Conservation (phyloP, 2,113 vertebrate genomes). For the Malurus alboscapulatus region DNA sequence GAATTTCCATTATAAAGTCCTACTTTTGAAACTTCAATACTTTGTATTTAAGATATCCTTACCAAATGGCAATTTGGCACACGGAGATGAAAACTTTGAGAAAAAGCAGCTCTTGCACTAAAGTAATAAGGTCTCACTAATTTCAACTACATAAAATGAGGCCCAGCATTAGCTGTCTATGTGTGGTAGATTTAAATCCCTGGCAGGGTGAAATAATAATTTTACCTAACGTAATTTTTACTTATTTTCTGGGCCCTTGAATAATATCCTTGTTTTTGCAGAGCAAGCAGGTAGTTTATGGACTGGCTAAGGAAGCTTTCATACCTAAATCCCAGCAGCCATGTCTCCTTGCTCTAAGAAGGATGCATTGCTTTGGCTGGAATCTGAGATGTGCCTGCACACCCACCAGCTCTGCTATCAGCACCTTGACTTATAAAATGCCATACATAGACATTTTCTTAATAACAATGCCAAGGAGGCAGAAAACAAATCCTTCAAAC, state of each 20-base stretch:
- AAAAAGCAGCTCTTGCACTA: neutral
- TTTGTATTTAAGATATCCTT: neutral
- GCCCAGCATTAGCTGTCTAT: neutral
- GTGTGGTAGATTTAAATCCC: neutral
- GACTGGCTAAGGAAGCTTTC: neutral
- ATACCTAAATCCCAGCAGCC: neutral
- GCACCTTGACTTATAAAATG: neutral
- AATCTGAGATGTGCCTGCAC: neutral
- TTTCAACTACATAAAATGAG: neutral
- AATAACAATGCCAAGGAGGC: neutral
- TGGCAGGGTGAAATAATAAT: neutral
- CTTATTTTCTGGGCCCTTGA: neutral
- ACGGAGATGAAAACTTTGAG: neutral
- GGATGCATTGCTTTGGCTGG: neutral
- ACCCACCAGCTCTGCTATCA: neutral
- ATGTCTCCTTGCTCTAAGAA: neutral
- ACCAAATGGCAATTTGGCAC: neutral
- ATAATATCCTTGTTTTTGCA: neutral
- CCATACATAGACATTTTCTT: neutral
- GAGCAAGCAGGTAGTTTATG: neutral
- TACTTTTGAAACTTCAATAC: neutral
- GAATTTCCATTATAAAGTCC: neutral
- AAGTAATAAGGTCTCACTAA: neutral
- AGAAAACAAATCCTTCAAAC: neutral
- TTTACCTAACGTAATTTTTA: neutral